These are phyloP conservation scores for Riparia riparia DNA, from an alignment of 2,113 vertebrate genomes.

Conservation along the genomic window DNA sequence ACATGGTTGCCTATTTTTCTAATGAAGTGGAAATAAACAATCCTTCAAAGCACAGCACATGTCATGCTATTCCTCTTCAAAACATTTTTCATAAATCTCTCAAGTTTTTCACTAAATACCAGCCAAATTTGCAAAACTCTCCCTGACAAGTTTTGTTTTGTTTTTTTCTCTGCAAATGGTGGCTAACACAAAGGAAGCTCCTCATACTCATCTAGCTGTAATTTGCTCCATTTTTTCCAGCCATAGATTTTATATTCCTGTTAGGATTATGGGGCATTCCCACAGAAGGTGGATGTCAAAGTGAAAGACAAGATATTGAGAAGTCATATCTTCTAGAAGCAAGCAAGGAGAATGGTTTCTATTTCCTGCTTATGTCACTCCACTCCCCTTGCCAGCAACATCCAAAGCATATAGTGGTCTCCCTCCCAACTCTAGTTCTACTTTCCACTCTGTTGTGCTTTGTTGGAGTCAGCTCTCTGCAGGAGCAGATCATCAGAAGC, in stretches of 20 bases:
- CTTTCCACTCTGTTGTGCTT: background rate
- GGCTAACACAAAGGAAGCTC: background rate
- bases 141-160: background rate
- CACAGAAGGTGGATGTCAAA: background rate
- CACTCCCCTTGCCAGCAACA: background rate
- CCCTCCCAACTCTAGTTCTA: background rate
- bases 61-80: background rate
- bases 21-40: slow-evolving; percentile 5
- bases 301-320: background rate
- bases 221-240: background rate
- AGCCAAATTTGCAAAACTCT: background rate
- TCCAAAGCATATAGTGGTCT: background rate
- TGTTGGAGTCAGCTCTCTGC: background rate
- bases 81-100: background rate
- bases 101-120: background rate
- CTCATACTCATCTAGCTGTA: background rate
- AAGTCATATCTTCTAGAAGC: background rate
- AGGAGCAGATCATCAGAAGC: background rate
- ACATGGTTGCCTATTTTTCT: background rate
- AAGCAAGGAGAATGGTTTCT: background rate
- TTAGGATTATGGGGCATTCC: background rate
- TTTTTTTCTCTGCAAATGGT: background rate
- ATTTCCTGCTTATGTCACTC: background rate
- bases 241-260: background rate
- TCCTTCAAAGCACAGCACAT: background rate